Percentiles rank a stretch among this genome's conserved stretches.
Conservation (phyloP, 2,888 invertebrate genomes). For the Seira musarum region DNA sequence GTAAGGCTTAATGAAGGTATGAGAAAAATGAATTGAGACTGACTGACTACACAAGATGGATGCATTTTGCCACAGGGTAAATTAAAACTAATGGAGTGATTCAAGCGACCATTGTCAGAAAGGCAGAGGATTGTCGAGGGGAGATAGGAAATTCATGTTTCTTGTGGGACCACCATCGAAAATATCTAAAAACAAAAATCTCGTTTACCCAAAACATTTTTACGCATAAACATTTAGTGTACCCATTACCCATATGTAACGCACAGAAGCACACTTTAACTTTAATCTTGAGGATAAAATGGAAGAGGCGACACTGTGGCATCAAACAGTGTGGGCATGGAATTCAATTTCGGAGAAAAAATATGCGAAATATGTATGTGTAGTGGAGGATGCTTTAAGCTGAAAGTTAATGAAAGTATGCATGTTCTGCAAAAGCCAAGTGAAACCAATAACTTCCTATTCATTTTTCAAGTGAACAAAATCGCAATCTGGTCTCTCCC, state of each 20-base stretch:
- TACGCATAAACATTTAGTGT: slow-evolving; percentile 1
- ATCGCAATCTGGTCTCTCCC: neutral
- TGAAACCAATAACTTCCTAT: neutral
- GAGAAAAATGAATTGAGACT: slow-evolving; percentile 30
- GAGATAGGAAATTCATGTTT: slow-evolving; percentile 17
- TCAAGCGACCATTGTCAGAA: slow-evolving; percentile 46
- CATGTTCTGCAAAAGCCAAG: neutral
- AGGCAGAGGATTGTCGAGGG: no score
- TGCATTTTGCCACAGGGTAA: slow-evolving; percentile 51
- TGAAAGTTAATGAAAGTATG: neutral
- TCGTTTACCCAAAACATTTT: neutral
- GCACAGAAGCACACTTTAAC: neutral
- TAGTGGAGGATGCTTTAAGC: neutral
- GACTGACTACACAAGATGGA: slow-evolving; percentile 13
- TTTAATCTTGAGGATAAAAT: neutral
- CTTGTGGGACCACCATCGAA: slow-evolving; percentile 13
- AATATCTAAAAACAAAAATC: neutral
- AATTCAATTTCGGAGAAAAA: slow-evolving; percentile 1
- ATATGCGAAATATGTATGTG: neutral
- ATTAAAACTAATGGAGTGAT: slow-evolving; percentile 58
- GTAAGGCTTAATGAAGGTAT: slow-evolving; percentile 54
- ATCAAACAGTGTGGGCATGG: neutral
- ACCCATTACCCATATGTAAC: neutral
- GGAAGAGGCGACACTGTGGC: neutral
- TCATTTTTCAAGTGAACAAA: neutral